Conservation (phyloP, 2,888 invertebrate genomes). For the Mactromeris polynyma region DNA sequence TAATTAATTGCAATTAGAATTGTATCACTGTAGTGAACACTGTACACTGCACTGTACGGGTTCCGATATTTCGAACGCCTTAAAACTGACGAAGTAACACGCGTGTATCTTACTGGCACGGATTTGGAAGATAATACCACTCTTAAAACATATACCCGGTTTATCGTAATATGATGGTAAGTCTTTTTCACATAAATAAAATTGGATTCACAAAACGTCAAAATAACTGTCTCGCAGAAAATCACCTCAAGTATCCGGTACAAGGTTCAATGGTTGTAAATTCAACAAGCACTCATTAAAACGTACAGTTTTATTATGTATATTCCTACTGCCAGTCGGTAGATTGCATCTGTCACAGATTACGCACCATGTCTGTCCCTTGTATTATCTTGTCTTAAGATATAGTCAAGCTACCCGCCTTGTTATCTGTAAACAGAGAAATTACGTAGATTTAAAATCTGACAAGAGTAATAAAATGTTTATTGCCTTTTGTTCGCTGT, state of each 20-base stretch:
- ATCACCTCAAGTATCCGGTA: neutral
- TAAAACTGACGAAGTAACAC: neutral
- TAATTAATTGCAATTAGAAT: neutral
- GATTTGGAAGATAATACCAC: neutral
- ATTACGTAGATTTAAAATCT: conserved; percentile 33
- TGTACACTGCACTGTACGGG: neutral
- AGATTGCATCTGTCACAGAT: conserved; percentile 1
- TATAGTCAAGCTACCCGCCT: neutral
- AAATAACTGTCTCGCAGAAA: neutral
- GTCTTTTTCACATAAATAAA: conserved; percentile 16
- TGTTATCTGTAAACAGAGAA: conserved; percentile 37
- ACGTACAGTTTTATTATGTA: neutral
- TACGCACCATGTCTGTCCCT: neutral
- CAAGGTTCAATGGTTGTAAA: neutral
- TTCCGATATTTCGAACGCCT: neutral
- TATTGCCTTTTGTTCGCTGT: conserved; percentile 34
- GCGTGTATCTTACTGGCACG: neutral
- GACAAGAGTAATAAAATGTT: conserved; percentile 25
- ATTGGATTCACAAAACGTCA: neutral
- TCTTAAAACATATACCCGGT: neutral
- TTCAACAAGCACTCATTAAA: neutral
- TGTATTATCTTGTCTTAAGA: neutral
- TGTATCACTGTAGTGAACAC: neutral
- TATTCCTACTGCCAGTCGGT: neutral
- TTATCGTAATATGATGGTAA: neutral